These are phyloP conservation scores for Ichneumoninae sp. DNA, from an alignment of 2,888 invertebrate genomes.

Conservation along the genomic window DNA sequence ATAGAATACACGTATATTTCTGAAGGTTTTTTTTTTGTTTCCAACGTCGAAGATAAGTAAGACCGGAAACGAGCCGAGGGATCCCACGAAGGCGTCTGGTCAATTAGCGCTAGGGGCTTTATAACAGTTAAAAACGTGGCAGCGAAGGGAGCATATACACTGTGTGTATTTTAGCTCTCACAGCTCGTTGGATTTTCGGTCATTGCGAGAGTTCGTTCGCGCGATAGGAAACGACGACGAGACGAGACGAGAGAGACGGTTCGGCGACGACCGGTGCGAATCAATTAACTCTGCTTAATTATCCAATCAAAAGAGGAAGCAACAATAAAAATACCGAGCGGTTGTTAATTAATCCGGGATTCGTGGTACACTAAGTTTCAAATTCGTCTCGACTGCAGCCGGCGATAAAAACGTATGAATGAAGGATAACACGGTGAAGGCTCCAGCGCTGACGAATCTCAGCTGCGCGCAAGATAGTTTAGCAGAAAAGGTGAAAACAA, in stretches of 20 bases:
- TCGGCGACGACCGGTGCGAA: conserved; percentile 36
- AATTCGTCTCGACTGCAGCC: neutral
- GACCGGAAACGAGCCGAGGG: conserved; percentile 62
- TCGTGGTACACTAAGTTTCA: conserved; percentile 1
- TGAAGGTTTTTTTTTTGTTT: conserved; percentile 6
- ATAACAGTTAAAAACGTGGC: conserved; percentile 30
- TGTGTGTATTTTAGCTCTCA: conserved; percentile 32
- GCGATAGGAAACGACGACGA: conserved; percentile 37
- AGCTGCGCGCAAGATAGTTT: neutral
- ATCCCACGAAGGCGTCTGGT: conserved; percentile 62
- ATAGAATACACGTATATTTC: no score
- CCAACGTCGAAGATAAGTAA: conserved; percentile 42
- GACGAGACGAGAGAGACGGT: conserved; percentile 31
- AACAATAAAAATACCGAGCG: conserved; percentile 37
- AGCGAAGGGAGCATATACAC: neutral
- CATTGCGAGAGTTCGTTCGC: conserved; percentile 32
- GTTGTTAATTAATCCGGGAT: conserved; percentile 54
- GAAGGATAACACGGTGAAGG: neutral
- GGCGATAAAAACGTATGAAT: neutral
- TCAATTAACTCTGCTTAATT: conserved; percentile 58
- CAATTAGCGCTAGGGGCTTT: conserved; percentile 57
- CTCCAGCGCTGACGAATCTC: neutral
- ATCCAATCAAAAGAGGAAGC: conserved; percentile 47
- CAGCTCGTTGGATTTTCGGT: conserved; percentile 33
- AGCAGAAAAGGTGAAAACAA: no score